Evolutionary conservation across 2,113 vertebrate genomes (phyloP).

Genomic region (Dasyurus viverrinus): DNA sequence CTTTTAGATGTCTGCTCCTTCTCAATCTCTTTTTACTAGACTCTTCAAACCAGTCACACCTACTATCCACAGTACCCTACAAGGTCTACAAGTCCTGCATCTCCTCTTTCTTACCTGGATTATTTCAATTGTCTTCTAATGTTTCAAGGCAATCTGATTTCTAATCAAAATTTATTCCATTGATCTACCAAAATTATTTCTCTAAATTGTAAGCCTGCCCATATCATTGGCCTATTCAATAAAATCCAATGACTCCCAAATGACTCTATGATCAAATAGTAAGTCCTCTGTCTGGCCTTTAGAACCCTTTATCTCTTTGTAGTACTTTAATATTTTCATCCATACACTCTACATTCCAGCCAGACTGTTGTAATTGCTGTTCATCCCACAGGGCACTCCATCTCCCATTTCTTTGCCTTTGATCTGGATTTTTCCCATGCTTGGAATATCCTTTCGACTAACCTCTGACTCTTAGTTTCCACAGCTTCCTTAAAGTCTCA

Average conservation of each 20-base stretch:
- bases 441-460: not conserved
- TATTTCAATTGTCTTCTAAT: not conserved
- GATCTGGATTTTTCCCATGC: not conserved
- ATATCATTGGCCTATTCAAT: not conserved
- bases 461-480: not conserved
- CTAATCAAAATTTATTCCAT: not conserved
- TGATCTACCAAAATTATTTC: not conserved
- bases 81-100: not conserved
- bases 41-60: not conserved
- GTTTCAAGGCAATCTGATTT: not conserved
- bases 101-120: not conserved
- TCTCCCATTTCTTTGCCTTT: not conserved
- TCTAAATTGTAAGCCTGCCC: not conserved
- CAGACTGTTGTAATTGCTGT: not conserved
- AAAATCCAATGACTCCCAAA: not conserved
- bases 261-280: not conserved
- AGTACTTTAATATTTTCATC: not conserved
- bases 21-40: not conserved
- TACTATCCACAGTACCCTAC: not conserved
- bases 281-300: not conserved
- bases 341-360: not conserved
- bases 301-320: not conserved
- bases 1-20: not conserved
- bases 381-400: not conserved
- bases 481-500: not conserved